A percentile compares a stretch with the other conserved stretches of the same genome.
phyloP scores from a whole-genome alignment of 2,797 vertebrate genomes.

The Pangasius larnaudii region DNA sequence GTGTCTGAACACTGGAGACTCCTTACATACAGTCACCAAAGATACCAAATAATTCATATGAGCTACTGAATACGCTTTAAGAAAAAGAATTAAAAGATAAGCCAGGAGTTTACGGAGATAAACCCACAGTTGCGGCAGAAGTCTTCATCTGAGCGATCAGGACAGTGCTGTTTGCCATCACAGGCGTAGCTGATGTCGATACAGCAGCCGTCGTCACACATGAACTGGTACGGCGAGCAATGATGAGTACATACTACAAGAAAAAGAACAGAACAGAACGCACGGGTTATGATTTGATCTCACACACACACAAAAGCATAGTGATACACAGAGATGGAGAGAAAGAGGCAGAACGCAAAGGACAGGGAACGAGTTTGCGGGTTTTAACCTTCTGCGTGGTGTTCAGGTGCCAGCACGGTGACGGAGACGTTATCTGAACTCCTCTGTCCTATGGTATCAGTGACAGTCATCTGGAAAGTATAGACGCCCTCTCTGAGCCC shows the following conservation, averaged over 20 bases:
- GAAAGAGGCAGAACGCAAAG: neutral
- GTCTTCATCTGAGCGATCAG: constrained; percentile 91
- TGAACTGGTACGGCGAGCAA: constrained; percentile 92
- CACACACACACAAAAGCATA: neutral
- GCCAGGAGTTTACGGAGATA: neutral
- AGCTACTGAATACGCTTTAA: neutral
- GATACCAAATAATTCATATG: neutral
- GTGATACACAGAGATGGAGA: neutral
- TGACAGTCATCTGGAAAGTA: constrained; percentile 88
- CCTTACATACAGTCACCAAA: neutral
- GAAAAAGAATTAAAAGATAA: no score
- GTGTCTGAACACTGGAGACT: neutral
- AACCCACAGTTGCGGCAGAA: constrained; percentile 91
- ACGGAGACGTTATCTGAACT: constrained; percentile 91
- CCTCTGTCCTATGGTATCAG: constrained; percentile 83
- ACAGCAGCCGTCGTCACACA: constrained; percentile 93
- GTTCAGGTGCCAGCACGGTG: constrained; percentile 81
- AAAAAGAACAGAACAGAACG: neutral
- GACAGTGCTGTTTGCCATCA: constrained; percentile 89
- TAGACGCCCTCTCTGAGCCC: constrained; percentile 86
- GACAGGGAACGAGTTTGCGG: neutral
- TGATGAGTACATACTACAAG: constrained; percentile 81
- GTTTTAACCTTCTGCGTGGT: constrained; percentile 79
- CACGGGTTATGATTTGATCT: neutral
- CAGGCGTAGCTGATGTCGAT: constrained; percentile 93